A percentile compares a stretch with the other conserved stretches of the same genome.
phyloP scores from a whole-genome alignment of 92 coral and sea anemone species.

The Chrysogorgia sp. region DNA sequence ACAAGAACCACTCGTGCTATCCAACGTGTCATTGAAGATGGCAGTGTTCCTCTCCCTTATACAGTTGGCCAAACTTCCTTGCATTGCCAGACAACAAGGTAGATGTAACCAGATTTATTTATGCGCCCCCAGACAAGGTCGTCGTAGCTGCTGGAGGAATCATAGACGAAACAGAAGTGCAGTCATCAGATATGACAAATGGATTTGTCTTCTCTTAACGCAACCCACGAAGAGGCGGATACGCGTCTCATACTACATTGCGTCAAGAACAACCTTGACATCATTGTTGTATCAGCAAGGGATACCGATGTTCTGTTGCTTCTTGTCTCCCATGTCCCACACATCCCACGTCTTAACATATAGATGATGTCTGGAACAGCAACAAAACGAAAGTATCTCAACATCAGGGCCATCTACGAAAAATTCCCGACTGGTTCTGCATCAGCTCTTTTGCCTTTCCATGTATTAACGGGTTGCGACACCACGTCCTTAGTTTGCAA shows the following conservation, averaged over 20 bases:
- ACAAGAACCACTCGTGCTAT: conserved; percentile 46
- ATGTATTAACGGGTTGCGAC: too few species aligned
- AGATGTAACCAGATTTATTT: conserved; percentile 66
- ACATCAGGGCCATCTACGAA: conserved; percentile 49
- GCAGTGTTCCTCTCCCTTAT: too few species aligned
- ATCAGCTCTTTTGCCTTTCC: conserved; percentile 58
- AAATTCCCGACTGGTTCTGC: conserved; percentile 41
- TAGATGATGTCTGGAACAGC: conserved; percentile 71
- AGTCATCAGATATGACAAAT: conserved; percentile 51
- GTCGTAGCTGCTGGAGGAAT: conserved; percentile 60
- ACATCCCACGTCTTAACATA: conserved; percentile 47
- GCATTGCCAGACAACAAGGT: too few species aligned
- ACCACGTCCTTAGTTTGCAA: conserved; percentile 46
- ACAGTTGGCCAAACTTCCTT: too few species aligned
- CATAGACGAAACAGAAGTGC: conserved; percentile 51
- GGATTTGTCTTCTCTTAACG: too few species aligned
- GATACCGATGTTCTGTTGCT: too few species aligned
- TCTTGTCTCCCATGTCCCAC: conserved; percentile 57
- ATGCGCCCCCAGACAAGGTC: conserved; percentile 50
- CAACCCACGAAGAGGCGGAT: conserved; percentile 59
- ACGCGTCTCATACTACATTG: conserved; percentile 46
- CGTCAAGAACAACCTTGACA: too few species aligned
- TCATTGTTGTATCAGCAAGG: too few species aligned
- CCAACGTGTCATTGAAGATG: too few species aligned
- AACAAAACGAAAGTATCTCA: conserved; percentile 55